Conservation (phyloP, 2,888 invertebrate genomes). For the Catocala nupta region DNA sequence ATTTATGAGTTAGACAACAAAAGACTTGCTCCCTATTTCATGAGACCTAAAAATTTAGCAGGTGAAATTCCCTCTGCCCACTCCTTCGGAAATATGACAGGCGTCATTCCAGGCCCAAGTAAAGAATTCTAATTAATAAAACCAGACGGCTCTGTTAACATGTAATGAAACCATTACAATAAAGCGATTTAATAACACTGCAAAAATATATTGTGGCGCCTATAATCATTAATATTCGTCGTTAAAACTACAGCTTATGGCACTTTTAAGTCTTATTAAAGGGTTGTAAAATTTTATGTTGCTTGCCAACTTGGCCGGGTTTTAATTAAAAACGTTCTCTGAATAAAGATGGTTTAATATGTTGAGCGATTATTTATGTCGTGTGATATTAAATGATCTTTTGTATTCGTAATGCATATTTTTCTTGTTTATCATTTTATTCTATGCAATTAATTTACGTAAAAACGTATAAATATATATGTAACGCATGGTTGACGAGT, state of each 20-base stretch:
- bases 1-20: too few species aligned
- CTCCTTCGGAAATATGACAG: too few species aligned
- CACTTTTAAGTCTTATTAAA: slow-evolving; percentile 85
- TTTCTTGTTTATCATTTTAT: not conserved
- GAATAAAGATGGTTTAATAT: slow-evolving; percentile 82
- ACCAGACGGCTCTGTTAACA: slow-evolving; percentile 4
- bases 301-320: slow-evolving; percentile 70
- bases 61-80: too few species aligned
- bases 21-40: too few species aligned
- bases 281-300: slow-evolving; percentile 86
- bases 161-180: slow-evolving; percentile 38
- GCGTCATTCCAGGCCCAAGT: too few species aligned
- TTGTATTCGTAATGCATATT: not conserved
- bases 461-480: too few species aligned
- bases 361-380: slow-evolving; percentile 62
- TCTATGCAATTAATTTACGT: too few species aligned
- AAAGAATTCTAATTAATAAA: too few species aligned
- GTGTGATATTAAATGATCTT: slow-evolving; percentile 51
- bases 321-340: slow-evolving; percentile 85
- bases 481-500: too few species aligned
- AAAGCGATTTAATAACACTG: slow-evolving; percentile 54
- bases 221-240: slow-evolving; percentile 82
- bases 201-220: slow-evolving; percentile 74
- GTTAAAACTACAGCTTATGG: slow-evolving; percentile 76
- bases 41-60: too few species aligned